Evolutionary conservation across 2,888 invertebrate species (phyloP).

Genomic region (Tiliacea aurago): DNA sequence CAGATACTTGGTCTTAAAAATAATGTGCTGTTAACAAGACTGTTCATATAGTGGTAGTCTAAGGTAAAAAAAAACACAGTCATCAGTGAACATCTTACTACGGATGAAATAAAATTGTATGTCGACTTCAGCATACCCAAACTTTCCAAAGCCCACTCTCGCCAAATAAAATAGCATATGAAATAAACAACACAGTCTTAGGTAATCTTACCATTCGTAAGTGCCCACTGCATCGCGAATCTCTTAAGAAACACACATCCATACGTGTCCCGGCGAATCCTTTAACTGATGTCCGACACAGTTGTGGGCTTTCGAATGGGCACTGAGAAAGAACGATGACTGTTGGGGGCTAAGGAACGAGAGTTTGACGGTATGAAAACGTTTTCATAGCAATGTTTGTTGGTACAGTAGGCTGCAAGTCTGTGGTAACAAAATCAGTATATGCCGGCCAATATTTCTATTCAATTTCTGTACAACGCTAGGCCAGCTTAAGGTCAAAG

Average conservation of each 20-base stretch:
- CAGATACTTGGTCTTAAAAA: neutral
- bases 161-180: conserved; percentile 53
- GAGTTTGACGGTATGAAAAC: conserved; percentile 26
- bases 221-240: conserved; percentile 65
- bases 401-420: too few species aligned
- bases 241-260: conserved; percentile 67
- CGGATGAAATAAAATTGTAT: neutral
- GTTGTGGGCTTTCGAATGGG: conserved; percentile 62
- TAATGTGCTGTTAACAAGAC: neutral
- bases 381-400: conserved; percentile 20
- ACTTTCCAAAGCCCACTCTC: conserved; percentile 3
- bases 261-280: conserved; percentile 68
- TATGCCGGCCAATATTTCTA: too few species aligned
- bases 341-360: conserved; percentile 36
- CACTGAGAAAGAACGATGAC: conserved; percentile 52
- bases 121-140: neutral
- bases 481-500: too few species aligned
- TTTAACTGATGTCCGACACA: conserved; percentile 67
- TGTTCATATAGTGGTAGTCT: neutral
- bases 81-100: neutral
- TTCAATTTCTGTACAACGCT: too few species aligned
- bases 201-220: conserved; percentile 68
- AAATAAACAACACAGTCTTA: conserved; percentile 59
- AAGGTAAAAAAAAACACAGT: neutral
- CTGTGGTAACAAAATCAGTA: too few species aligned